phyloP scores from a whole-genome alignment of 2,888 invertebrate species.

The Monopis laevigella region DNA sequence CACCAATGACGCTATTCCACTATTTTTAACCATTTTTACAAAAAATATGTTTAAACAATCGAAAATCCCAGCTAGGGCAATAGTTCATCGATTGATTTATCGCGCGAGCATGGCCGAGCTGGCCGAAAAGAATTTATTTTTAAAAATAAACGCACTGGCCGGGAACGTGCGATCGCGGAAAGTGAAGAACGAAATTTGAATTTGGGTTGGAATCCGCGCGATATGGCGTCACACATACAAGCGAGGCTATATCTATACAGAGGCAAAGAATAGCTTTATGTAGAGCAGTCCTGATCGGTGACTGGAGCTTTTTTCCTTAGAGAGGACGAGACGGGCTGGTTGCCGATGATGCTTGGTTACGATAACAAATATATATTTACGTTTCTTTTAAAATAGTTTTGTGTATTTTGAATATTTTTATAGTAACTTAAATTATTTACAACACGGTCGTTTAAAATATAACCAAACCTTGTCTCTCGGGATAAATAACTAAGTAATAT shows the following conservation, averaged over 20 bases:
- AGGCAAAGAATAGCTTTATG: conserved; percentile 42
- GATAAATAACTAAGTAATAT: too few relatives aligned
- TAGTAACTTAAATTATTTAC: too few relatives aligned
- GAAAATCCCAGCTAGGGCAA: background rate
- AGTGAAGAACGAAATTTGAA: conserved; percentile 53
- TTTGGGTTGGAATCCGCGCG: conserved; percentile 63
- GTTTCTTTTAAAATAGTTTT: too few relatives aligned
- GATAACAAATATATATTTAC: too few relatives aligned
- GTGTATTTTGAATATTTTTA: too few relatives aligned
- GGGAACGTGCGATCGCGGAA: conserved; percentile 46
- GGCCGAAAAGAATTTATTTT: conserved; percentile 46
- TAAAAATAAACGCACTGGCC: conserved; percentile 47
- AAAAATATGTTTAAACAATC: background rate
- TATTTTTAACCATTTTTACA: conserved; percentile 31
- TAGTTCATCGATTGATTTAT: background rate
- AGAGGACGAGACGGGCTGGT: too few relatives aligned
- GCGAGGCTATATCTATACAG: conserved; percentile 17
- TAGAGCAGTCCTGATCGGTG: too few relatives aligned
- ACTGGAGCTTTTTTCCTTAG: too few relatives aligned
- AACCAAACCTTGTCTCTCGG: too few relatives aligned
- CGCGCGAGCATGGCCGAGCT: background rate
- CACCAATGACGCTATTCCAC: conserved; percentile 25
- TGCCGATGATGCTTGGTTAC: too few relatives aligned
- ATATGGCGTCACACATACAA: conserved; percentile 21
- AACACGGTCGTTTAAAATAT: too few relatives aligned